Conservation (phyloP, 2,797 vertebrate species). For the Carduelis carduelis region DNA sequence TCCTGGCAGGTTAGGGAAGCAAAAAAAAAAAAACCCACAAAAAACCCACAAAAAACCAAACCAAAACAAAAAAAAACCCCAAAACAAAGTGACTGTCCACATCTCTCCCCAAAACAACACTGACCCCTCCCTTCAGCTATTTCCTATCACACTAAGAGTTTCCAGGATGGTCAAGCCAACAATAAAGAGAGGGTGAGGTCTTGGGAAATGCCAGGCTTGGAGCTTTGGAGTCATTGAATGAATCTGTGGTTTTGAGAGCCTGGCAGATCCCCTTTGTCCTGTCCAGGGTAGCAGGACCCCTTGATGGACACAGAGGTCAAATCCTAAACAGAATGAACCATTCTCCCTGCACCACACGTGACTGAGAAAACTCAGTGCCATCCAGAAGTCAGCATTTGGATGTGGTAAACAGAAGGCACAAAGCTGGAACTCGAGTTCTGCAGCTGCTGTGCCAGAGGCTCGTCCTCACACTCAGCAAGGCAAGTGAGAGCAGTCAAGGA, state of each 20-base stretch:
- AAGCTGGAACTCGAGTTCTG: neutral
- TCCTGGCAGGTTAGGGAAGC: neutral
- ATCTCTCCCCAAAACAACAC: neutral
- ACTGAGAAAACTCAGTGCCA: neutral
- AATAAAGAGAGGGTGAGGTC: constrained; percentile 36
- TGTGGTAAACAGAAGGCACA: neutral
- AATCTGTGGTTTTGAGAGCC: neutral
- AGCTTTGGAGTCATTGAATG: neutral
- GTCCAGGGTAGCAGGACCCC: neutral
- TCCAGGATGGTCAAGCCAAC: constrained; percentile 43
- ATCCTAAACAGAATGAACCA: neutral
- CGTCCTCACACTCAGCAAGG: neutral
- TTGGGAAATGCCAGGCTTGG: constrained; percentile 6
- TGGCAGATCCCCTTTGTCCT: neutral
- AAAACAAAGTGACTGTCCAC: constrained; percentile 19
- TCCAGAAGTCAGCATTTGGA: neutral
- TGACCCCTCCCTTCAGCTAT: constrained; percentile 33
- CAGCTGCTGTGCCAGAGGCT: neutral
- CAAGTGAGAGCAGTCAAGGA: neutral
- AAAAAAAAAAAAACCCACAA: neutral
- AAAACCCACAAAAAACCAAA: neutral
- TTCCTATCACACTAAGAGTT: constrained; percentile 52
- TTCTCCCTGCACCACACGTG: neutral
- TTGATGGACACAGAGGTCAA: neutral
- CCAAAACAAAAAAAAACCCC: neutral